These are phyloP conservation scores for Xestia c-nigrum DNA, from an alignment of 2,888 invertebrate species.

Conservation along the genomic window DNA sequence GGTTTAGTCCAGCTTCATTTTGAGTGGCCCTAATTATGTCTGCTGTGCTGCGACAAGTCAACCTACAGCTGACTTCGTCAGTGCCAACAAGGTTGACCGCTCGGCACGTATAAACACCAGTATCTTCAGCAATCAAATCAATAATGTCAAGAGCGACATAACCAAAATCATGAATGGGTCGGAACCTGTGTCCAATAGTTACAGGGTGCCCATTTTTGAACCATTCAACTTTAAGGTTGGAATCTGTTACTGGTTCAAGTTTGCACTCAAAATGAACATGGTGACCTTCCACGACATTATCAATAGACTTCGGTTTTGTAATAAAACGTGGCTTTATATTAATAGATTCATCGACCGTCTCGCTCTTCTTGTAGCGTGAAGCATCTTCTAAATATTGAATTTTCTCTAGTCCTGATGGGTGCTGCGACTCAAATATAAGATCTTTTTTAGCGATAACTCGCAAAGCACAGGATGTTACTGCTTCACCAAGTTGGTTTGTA, in stretches of 20 bases:
- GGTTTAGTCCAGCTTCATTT: conserved; percentile 96
- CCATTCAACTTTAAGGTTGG: conserved; percentile 99
- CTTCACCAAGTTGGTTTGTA: conserved; percentile 98
- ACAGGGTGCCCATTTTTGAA: conserved; percentile 98
- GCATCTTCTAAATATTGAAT: conserved; percentile 97
- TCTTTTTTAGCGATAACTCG: conserved; percentile 97
- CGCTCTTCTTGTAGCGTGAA: conserved; percentile 95
- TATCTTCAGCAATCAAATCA: conserved; percentile 98
- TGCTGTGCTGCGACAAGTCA: conserved; percentile 94
- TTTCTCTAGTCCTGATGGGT: conserved; percentile 97
- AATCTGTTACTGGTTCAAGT: conserved; percentile 98
- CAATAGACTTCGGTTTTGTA: conserved; percentile 96
- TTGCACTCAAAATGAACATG: conserved; percentile 99
- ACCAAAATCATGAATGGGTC: conserved; percentile 99
- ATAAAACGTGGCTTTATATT: conserved; percentile 96
- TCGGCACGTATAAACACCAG: conserved; percentile 97
- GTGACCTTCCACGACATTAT: conserved; percentile 96
- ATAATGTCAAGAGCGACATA: conserved; percentile 99
- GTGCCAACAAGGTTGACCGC: conserved; percentile 97
- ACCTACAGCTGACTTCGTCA: conserved; percentile 95
- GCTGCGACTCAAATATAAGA: conserved; percentile 96
- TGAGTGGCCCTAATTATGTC: conserved; percentile 96
- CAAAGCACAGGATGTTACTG: conserved; percentile 97
- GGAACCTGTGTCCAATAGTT: conserved; percentile 98
- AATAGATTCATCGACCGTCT: conserved; percentile 95